Conservation (phyloP, 2,797 vertebrate species). For the Tapera naevia region DNA sequence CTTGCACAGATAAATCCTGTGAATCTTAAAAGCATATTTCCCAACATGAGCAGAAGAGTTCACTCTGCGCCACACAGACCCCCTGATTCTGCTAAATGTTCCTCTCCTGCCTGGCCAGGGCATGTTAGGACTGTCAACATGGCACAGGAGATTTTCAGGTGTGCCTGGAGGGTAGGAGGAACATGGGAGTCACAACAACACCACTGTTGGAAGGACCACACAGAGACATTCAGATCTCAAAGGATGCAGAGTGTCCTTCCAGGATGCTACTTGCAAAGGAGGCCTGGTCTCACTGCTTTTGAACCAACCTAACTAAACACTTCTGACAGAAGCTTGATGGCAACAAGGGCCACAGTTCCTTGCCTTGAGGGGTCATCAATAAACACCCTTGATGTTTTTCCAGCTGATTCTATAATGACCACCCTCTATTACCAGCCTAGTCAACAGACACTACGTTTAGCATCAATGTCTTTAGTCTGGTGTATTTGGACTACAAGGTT, state of each 20-base stretch:
- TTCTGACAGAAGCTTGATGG: not conserved
- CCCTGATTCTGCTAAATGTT: not conserved
- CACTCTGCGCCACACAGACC: not conserved
- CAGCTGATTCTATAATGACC: not conserved
- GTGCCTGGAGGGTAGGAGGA: not conserved
- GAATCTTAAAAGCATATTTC: not conserved
- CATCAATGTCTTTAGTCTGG: not conserved
- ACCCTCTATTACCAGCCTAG: not conserved
- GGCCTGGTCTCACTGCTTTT: not conserved
- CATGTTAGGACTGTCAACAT: not conserved
- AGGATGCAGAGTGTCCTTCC: fast-evolving
- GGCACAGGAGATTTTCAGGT: not conserved
- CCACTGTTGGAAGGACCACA: not conserved
- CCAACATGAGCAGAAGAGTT: not conserved
- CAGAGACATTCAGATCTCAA: not conserved
- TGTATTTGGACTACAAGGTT: fast-evolving
- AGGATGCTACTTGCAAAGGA: not conserved
- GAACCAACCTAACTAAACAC: not conserved
- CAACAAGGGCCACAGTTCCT: not conserved
- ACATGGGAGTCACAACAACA: not conserved
- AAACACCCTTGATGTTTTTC: not conserved
- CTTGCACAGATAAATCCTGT: not conserved
- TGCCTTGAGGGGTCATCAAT: not conserved
- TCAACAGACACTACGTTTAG: not conserved
- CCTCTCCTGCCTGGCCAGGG: not conserved